phyloP scores from a whole-genome alignment of 2,888 invertebrate genomes.

The Lycia hirtaria region DNA sequence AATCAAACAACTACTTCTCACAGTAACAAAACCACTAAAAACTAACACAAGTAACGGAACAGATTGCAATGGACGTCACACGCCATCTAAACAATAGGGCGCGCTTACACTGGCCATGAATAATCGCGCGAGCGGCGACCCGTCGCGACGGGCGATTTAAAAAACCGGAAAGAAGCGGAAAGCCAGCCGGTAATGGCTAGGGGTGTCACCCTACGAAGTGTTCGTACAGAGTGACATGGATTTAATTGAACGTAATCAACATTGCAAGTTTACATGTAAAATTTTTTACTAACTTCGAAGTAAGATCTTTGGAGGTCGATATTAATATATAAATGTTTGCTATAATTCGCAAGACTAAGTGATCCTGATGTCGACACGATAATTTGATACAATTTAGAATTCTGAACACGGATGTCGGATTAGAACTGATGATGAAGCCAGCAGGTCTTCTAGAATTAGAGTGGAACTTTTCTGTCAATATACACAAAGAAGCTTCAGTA shows the following conservation, averaged over 20 bases:
- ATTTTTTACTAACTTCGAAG: background rate
- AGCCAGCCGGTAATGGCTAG: constrained; percentile 48
- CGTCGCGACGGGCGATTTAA: constrained; percentile 61
- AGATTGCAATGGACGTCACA: constrained; percentile 65
- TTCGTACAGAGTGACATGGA: background rate
- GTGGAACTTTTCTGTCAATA: too few species aligned
- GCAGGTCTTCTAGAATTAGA: too few species aligned
- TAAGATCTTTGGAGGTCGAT: too few species aligned
- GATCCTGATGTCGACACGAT: too few species aligned
- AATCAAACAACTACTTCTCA: constrained; percentile 36
- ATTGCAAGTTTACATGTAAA: background rate
- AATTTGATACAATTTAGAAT: too few species aligned
- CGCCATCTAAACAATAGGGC: constrained; percentile 52
- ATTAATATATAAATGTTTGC: too few species aligned
- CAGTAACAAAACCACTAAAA: constrained; percentile 32
- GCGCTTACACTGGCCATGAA: constrained; percentile 65
- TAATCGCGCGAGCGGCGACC: constrained; percentile 63
- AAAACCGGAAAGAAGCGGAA: constrained; percentile 62
- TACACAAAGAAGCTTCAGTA: too few species aligned
- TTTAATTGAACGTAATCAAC: background rate
- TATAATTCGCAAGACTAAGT: too few species aligned
- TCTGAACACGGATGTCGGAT: too few species aligned
- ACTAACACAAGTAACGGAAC: constrained; percentile 62
- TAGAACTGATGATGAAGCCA: too few species aligned
- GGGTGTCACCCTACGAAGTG: constrained; percentile 59